These are phyloP conservation scores for Cossypha caffra DNA, from an alignment of 2,797 vertebrate species.

Conservation along the genomic window DNA sequence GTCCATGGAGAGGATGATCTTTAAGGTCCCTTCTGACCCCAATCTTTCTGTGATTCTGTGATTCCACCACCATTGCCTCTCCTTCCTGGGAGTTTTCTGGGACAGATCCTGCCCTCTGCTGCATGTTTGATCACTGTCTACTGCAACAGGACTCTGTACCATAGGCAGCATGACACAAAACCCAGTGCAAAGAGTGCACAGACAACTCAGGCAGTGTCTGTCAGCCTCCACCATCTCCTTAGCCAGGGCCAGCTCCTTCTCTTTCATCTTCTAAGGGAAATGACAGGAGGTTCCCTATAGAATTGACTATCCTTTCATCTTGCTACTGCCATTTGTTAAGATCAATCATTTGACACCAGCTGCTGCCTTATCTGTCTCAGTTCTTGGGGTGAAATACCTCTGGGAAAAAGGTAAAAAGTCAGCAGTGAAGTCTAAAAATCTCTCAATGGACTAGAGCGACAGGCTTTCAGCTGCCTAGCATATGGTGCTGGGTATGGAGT, in stretches of 20 bases:
- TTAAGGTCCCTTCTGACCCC: neutral
- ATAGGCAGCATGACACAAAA: neutral
- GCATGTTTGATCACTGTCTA: neutral
- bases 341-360: conserved; percentile 45
- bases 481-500: neutral
- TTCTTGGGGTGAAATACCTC: conserved; percentile 39
- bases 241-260: neutral
- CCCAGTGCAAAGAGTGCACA: neutral
- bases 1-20: neutral
- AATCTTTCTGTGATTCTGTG: neutral
- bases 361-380: conserved; percentile 12
- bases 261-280: conserved; percentile 15
- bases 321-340: neutral
- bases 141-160: neutral
- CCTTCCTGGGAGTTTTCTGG: neutral
- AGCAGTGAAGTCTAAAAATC: conserved; percentile 25
- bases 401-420: conserved; percentile 42
- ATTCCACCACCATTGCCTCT: neutral
- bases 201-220: neutral
- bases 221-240: neutral
- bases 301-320: conserved; percentile 23
- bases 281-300: neutral
- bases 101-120: neutral
- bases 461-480: neutral
- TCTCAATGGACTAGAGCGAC: neutral